Conservation (phyloP, 2,113 vertebrate genomes). For the Strix uralensis region DNA sequence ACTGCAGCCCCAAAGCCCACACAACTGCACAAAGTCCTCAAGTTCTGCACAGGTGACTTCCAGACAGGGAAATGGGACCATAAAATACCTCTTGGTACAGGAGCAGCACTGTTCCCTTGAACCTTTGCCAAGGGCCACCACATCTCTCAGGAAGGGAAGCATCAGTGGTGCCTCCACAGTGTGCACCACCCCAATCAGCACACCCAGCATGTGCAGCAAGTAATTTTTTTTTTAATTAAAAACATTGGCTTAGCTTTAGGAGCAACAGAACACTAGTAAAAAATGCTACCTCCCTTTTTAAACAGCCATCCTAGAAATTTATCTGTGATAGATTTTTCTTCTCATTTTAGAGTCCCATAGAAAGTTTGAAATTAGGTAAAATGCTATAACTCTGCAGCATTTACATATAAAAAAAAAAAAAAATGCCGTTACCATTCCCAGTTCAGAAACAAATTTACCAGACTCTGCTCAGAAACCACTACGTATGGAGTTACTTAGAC, state of each 20-base stretch:
- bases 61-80: not conserved
- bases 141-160: not conserved
- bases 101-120: not conserved
- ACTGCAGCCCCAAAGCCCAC: not conserved
- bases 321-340: not conserved
- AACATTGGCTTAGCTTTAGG: not conserved
- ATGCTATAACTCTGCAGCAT: not conserved
- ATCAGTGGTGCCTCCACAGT: not conserved
- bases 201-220: fast-evolving
- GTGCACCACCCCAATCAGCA: not conserved
- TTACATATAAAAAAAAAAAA: not conserved
- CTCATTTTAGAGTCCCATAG: not conserved
- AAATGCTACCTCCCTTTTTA: not conserved
- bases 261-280: not conserved
- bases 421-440: not conserved
- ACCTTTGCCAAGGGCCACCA: not conserved
- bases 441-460: not conserved
- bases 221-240: not conserved
- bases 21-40: not conserved
- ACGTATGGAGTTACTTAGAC: not conserved
- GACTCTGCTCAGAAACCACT: not conserved
- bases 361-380: not conserved
- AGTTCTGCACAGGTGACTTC: not conserved
- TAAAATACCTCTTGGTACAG: not conserved
- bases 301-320: not conserved